Conservation (phyloP, 2,797 vertebrate species). For the Acipenser transmontanus region DNA sequence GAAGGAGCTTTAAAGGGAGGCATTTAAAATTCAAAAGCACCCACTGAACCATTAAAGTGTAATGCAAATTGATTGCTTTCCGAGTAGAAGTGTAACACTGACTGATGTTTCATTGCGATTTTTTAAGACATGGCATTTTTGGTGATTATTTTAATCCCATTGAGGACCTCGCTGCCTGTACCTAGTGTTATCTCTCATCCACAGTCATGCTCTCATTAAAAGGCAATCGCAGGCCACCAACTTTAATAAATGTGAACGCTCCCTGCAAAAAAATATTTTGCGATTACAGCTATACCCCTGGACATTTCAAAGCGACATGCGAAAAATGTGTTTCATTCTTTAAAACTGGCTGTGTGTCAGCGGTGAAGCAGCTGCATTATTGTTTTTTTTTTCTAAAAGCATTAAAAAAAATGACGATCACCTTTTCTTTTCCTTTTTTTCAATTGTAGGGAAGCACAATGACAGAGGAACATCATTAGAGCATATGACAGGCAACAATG, state of each 20-base stretch:
- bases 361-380: background rate
- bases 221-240: conserved; percentile 80
- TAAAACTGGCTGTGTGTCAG: too few relatives aligned
- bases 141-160: conserved; percentile 74
- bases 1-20: conserved; percentile 33
- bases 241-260: conserved; percentile 81
- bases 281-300: conserved; percentile 61
- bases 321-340: conserved; percentile 37
- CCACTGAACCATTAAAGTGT: conserved; percentile 27
- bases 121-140: conserved; percentile 60
- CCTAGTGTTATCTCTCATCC: conserved; percentile 67
- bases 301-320: conserved; percentile 41
- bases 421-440: too few relatives aligned
- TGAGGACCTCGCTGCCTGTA: conserved; percentile 59
- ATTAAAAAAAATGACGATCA: conserved; percentile 41
- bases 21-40: conserved; percentile 26
- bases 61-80: conserved; percentile 30
- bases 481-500: background rate
- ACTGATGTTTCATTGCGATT: conserved; percentile 48
- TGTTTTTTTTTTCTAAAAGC: conserved; percentile 40
- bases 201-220: conserved; percentile 86
- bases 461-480: conserved; percentile 18
- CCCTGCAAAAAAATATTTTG: conserved; percentile 44
- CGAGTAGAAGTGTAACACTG: conserved; percentile 19
- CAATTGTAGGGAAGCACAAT: conserved; percentile 29